Base-by-base conservation (phyloP, 2,797 vertebrate species). In the Alfaro cultratus region DNA sequence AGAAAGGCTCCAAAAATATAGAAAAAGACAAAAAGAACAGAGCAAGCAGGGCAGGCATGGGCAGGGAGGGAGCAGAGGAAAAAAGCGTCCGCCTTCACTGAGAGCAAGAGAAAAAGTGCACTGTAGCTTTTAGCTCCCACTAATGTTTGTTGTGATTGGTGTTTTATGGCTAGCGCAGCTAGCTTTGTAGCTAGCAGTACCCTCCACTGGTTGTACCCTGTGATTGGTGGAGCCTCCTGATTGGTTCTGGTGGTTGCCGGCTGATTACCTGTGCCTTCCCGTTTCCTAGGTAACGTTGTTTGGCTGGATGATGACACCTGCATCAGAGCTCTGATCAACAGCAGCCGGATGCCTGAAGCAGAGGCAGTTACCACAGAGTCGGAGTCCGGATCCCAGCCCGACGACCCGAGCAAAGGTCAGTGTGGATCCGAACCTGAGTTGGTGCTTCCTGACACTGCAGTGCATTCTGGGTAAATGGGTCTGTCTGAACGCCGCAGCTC, bases 281-380 rank as follows among this genome's bases (percentile, higher is more conserved):
- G 73, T 93, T 79, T 83, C 80, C 85, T 47, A 96, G 98, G 98
- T 94, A 99, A 99, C 4, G 98, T 99, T 74, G 98, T 99, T 74
- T 99, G 99, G 99, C 95, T 99, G 18, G 99, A 99, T 80, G 97
- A 99, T 80, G 95, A 99, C 91, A 99, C 99, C 1, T 96, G 97
- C 21, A 92, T 97, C 26, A 95, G 99, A 78, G 99, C 97, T 5
- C 96, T 99, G 15, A 96, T 99, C 91, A 99, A 99, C 89, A 93
- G 96, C 93, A 99, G 98, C 91, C 95, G 95, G 46, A 95, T 98
- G 95, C 96, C 96, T 4, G 96, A 97, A 80, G 91, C 94, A 43
- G 95, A 95, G 80, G 91, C 96, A 15, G 91, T 93, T 67, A 81
- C 95, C 88, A 86, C 86, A 80, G 96, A 94, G 86, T 95, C 96